phyloP scores from a whole-genome alignment of 2,888 invertebrate species.

The Leptodirus hochenwartii region DNA sequence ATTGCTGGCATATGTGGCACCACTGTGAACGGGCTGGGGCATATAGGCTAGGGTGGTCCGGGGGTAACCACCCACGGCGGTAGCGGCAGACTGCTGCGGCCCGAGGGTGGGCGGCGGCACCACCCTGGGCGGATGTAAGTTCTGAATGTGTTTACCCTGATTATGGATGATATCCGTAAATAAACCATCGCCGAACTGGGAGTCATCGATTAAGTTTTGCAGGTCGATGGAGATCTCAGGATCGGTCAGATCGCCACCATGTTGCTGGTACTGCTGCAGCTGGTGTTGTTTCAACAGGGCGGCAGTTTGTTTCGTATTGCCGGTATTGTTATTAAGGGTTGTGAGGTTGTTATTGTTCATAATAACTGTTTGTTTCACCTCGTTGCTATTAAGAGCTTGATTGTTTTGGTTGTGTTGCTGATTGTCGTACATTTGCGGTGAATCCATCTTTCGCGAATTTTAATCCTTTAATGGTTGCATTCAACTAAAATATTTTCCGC shows the following conservation, averaged over 20 bases:
- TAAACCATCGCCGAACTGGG: slow-evolving; percentile 71
- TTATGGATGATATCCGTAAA: slow-evolving; percentile 66
- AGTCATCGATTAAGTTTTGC: slow-evolving; percentile 81
- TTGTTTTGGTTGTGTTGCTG: slow-evolving; percentile 31
- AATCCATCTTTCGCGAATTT: slow-evolving; percentile 40
- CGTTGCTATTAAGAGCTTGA: slow-evolving; percentile 41
- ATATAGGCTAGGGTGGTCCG: slow-evolving; percentile 70
- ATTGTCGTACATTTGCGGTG: slow-evolving; percentile 74
- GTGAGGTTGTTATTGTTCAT: slow-evolving; percentile 30
- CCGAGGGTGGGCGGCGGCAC: slow-evolving; percentile 28
- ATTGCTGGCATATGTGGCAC: slow-evolving; percentile 31
- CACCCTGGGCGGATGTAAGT: slow-evolving; percentile 27
- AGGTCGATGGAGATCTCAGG: slow-evolving; percentile 86
- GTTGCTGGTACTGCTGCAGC: slow-evolving; percentile 54
- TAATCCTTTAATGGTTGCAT: no score
- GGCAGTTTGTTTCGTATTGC: slow-evolving; percentile 34
- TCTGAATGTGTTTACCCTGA: slow-evolving; percentile 27
- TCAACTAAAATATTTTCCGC: no score
- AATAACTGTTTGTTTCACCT: slow-evolving; percentile 29
- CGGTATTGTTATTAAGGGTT: slow-evolving; percentile 27
- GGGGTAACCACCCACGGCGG: slow-evolving; percentile 30
- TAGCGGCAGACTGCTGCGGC: slow-evolving; percentile 23
- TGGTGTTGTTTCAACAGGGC: slow-evolving; percentile 44
- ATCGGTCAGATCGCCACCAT: slow-evolving; percentile 68
- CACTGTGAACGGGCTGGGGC: slow-evolving; percentile 82